These are phyloP conservation scores for Mus caroli DNA, from an alignment of 2,797 vertebrate genomes.

Conservation along the genomic window DNA sequence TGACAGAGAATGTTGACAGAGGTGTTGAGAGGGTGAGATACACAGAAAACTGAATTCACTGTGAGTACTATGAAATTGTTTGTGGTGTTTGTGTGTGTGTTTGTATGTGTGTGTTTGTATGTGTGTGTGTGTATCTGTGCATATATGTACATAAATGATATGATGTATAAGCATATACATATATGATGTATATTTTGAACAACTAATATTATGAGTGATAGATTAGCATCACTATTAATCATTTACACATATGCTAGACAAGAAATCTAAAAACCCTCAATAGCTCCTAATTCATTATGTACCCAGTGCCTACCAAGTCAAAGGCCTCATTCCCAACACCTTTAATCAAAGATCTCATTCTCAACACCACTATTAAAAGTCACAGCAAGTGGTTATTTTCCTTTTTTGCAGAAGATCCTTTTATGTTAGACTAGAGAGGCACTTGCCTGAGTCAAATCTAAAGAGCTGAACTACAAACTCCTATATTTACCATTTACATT, in stretches of 20 bases:
- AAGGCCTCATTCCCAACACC: background rate
- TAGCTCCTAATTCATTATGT: constrained; percentile 58
- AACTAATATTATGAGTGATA: constrained; percentile 61
- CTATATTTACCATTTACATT: constrained; percentile 50
- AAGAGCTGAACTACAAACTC: constrained; percentile 57
- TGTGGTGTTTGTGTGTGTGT: background rate
- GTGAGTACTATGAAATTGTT: background rate
- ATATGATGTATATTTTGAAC: background rate
- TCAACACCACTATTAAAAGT: constrained; percentile 59
- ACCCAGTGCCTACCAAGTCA: constrained; percentile 37
- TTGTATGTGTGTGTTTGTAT: background rate
- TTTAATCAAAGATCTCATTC: background rate
- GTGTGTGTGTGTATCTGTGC: background rate
- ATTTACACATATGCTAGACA: constrained; percentile 59
- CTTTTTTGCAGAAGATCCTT: constrained; percentile 53
- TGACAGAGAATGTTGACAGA: background rate
- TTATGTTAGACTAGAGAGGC: constrained; percentile 16
- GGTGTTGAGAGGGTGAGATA: background rate
- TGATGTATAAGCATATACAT: background rate
- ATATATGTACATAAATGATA: background rate
- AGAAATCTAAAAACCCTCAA: constrained; percentile 71
- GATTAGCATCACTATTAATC: constrained; percentile 67
- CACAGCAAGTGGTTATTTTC: constrained; percentile 30
- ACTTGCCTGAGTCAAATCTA: constrained; percentile 19
- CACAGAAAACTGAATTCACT: background rate